These are phyloP conservation scores for Oreotrochilus melanogaster DNA, from an alignment of 2,113 vertebrate genomes.

Conservation along the genomic window DNA sequence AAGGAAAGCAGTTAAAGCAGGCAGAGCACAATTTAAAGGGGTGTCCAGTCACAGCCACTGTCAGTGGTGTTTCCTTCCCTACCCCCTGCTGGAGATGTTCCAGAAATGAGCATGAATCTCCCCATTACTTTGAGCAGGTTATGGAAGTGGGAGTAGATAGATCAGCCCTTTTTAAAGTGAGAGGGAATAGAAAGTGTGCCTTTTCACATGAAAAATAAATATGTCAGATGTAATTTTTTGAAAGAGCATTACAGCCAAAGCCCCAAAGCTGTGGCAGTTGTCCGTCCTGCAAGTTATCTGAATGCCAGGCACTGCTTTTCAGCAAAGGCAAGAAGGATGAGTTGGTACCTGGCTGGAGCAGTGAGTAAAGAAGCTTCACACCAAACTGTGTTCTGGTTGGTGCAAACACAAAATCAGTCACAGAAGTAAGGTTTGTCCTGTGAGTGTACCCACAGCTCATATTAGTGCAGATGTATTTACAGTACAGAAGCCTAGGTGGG, in stretches of 20 bases:
- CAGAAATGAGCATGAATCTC: accelerated
- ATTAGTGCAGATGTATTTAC: background rate
- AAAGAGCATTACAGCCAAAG: background rate
- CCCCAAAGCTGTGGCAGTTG: background rate
- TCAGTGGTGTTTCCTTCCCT: background rate
- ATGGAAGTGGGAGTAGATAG: background rate
- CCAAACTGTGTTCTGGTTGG: accelerated
- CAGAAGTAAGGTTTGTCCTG: background rate
- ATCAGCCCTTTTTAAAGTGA: background rate
- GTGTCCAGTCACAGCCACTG: background rate
- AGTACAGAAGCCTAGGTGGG: background rate
- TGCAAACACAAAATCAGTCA: background rate
- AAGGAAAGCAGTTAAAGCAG: background rate
- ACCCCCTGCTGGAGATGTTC: accelerated
- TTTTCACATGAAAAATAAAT: background rate
- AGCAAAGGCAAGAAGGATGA: background rate
- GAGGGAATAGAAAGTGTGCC: background rate
- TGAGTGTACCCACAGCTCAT: background rate
- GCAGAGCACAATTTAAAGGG: background rate
- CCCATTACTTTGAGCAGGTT: background rate
- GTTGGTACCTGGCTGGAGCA: background rate
- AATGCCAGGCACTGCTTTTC: background rate
- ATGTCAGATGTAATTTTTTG: background rate
- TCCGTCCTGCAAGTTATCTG: background rate
- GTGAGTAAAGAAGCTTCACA: background rate